Evolutionary conservation across 2,888 invertebrate species (phyloP).

Genomic region (Cheiracanthium punctorium): DNA sequence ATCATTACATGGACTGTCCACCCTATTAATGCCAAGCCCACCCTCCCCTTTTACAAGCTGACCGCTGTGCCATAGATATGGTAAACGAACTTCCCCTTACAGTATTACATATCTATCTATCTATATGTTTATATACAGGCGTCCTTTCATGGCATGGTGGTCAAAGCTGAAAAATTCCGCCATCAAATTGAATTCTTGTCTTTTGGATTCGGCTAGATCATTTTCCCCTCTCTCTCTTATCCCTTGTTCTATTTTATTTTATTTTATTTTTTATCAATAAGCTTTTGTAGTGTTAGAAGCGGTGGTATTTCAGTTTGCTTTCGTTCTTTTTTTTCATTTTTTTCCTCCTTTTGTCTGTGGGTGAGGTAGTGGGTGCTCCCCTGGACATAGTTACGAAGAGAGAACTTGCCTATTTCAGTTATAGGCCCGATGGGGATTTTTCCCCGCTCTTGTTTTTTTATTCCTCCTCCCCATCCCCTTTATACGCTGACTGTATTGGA

Average conservation of each 20-base stretch:
- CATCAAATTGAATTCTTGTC: constrained; percentile 1
- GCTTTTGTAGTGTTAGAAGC: neutral
- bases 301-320: neutral
- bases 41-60: neutral
- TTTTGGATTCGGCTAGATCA: neutral
- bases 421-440: neutral
- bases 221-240: neutral
- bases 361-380: neutral
- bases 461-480: neutral
- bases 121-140: neutral
- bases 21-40: neutral
- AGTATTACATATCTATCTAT: no score
- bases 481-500: neutral
- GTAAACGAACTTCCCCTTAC: neutral
- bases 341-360: neutral
- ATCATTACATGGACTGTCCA: neutral
- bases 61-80: neutral
- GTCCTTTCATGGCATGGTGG: neutral
- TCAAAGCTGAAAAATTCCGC: neutral
- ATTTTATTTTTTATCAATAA: neutral
- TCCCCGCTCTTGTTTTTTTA: neutral
- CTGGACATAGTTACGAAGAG: neutral
- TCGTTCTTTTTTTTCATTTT: no score
- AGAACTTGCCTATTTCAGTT: neutral
- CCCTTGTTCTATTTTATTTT: no score